Conservation (phyloP, 2,113 vertebrate genomes). For the Ameiurus melas region DNA sequence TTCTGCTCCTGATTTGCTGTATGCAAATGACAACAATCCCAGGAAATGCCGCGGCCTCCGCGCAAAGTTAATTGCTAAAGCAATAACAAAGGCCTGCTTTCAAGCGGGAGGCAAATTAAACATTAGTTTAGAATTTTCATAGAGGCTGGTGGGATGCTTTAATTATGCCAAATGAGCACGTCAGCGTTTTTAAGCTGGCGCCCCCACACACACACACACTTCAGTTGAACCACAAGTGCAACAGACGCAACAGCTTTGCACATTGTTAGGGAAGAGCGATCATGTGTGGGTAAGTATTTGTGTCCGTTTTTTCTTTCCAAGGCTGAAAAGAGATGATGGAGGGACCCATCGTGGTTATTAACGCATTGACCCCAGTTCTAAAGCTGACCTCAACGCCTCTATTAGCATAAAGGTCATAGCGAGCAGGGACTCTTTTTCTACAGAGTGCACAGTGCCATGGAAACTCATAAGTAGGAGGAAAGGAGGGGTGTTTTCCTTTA, state of each 20-base stretch:
- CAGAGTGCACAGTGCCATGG: neutral
- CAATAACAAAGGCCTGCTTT: constrained; percentile 76
- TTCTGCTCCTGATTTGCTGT: constrained; percentile 67
- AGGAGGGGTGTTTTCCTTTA: neutral
- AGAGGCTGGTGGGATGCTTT: constrained; percentile 71
- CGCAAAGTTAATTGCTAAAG: constrained; percentile 71
- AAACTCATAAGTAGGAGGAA: constrained; percentile 52
- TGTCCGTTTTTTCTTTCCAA: constrained; percentile 13
- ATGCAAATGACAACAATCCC: constrained; percentile 78
- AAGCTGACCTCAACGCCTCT: constrained; percentile 49
- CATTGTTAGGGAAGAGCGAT: constrained; percentile 43
- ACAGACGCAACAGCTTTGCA: constrained; percentile 64
- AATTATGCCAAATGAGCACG: constrained; percentile 74
- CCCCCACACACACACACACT: constrained; percentile 48
- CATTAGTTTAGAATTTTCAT: constrained; percentile 71
- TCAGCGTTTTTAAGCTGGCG: constrained; percentile 69
- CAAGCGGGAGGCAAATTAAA: constrained; percentile 73
- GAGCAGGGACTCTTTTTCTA: constrained; percentile 13
- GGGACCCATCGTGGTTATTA: constrained; percentile 64
- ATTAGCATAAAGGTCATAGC: constrained; percentile 56
- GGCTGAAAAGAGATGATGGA: constrained; percentile 57
- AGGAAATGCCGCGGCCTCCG: constrained; percentile 73
- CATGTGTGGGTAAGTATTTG: neutral
- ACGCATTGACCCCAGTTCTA: constrained; percentile 67
- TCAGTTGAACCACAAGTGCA: constrained; percentile 59